These are phyloP conservation scores for Aphidius colemani DNA, from an alignment of 2,888 invertebrate species.

Conservation along the genomic window DNA sequence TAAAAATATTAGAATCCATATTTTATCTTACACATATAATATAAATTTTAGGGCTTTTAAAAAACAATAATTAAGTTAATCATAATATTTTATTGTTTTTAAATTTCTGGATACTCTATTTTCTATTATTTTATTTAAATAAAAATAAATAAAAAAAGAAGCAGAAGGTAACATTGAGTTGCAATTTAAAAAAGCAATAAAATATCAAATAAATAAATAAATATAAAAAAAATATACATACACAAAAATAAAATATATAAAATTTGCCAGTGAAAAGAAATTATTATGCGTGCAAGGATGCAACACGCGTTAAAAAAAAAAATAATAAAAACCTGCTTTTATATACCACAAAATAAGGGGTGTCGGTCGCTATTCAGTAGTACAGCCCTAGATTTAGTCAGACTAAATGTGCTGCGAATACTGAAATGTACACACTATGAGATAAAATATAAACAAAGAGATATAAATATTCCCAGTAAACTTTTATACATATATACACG, in stretches of 20 bases:
- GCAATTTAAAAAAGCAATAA: conserved; percentile 13
- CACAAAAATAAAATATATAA: conserved; percentile 1
- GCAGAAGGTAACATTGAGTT: not conserved
- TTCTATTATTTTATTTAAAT: conserved; percentile 2
- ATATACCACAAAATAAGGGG: not conserved
- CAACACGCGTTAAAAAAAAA: conserved; percentile 9
- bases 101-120: not conserved
- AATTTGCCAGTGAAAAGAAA: conserved; percentile 9
- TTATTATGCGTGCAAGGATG: conserved; percentile 25
- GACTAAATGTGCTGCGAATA: conserved; percentile 14
- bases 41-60: too few species aligned
- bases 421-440: conserved; percentile 2
- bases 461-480: not conserved
- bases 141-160: conserved; percentile 8
- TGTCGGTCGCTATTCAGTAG: conserved; percentile 9
- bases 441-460: conserved; percentile 3
- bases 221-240: not conserved
- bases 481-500: not conserved
- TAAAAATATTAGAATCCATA: too few species aligned
- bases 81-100: conserved; percentile 6
- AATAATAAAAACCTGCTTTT: too few species aligned
- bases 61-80: not conserved
- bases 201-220: conserved; percentile 12
- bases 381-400: conserved; percentile 18
- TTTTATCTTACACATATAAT: too few species aligned